Evolutionary conservation across 2,113 vertebrate genomes (phyloP).

Genomic region (Hypocryptadius cinnamomeus): DNA sequence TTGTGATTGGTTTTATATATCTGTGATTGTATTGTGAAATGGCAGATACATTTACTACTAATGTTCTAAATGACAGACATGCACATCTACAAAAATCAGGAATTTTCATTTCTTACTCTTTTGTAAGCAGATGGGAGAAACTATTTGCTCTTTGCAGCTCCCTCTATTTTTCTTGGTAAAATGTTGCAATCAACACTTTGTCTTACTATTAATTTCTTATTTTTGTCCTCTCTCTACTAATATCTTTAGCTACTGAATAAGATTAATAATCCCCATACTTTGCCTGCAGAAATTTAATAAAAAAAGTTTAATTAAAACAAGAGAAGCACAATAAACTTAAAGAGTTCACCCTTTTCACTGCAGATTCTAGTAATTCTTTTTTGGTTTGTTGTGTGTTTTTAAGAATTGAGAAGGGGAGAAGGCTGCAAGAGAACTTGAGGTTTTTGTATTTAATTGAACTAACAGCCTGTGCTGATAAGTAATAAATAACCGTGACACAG

Average conservation of each 20-base stretch:
- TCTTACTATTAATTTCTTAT: constrained; percentile 20
- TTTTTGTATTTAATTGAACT: constrained; percentile 83
- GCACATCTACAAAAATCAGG: background rate
- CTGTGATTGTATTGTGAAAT: background rate
- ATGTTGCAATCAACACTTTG: background rate
- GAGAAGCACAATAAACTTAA: constrained; percentile 44
- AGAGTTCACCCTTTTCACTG: constrained; percentile 17
- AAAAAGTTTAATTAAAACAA: constrained; percentile 56
- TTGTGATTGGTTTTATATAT: background rate
- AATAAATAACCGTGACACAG: constrained; percentile 84
- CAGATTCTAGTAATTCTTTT: constrained; percentile 44
- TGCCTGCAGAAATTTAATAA: constrained; percentile 48
- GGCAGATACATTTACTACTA: background rate
- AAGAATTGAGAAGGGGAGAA: background rate
- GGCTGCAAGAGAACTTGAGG: constrained; percentile 39
- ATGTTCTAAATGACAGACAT: background rate
- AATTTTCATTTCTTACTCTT: background rate
- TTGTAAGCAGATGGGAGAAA: background rate
- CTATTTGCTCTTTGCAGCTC: background rate
- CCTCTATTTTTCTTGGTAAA: background rate
- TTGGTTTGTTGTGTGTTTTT: constrained; percentile 46
- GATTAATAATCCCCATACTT: constrained; percentile 44
- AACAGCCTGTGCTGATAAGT: constrained; percentile 81
- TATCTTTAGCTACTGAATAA: constrained; percentile 36
- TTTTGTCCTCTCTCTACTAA: background rate